A percentile compares a stretch with the other conserved stretches of the same genome.
Conservation (phyloP, 2,888 invertebrate genomes). For the Agrochola macilenta region DNA sequence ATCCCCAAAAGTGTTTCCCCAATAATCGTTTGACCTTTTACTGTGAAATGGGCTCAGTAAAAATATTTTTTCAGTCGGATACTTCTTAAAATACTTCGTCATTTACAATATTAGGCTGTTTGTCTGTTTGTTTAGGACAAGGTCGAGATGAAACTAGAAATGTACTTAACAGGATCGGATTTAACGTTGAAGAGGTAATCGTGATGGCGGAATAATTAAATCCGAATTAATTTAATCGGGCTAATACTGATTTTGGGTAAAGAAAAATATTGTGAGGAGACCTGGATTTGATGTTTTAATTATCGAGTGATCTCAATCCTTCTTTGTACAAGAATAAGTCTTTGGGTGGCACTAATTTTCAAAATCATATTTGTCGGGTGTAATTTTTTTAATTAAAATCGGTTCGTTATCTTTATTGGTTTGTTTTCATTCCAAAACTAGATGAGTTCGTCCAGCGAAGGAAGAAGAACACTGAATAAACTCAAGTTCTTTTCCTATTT, state of each 20-base stretch:
- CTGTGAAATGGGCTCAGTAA: conserved; percentile 11
- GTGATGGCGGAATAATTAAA: conserved; percentile 49
- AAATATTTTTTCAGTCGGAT: conserved; percentile 50
- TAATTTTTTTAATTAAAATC: too few relatives aligned
- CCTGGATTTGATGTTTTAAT: conserved; percentile 22
- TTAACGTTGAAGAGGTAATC: conserved; percentile 31
- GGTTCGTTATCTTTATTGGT: background rate
- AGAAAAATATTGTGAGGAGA: conserved; percentile 36
- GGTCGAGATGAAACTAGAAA: conserved; percentile 44
- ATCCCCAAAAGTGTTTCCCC: conserved; percentile 30
- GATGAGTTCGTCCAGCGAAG: background rate
- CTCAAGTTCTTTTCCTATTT: background rate
- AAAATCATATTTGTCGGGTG: too few relatives aligned
- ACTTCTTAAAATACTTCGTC: conserved; percentile 51
- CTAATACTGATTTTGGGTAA: conserved; percentile 28
- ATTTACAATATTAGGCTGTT: conserved; percentile 54
- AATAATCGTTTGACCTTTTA: conserved; percentile 35
- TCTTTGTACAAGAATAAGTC: background rate
- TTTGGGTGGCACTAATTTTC: background rate
- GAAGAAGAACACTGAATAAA: background rate
- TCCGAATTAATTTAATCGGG: conserved; percentile 40
- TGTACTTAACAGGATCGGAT: conserved; percentile 37
- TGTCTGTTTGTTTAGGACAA: conserved; percentile 59
- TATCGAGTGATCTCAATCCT: background rate
- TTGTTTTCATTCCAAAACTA: background rate